phyloP scores from a whole-genome alignment of 2,888 invertebrate species.

The Drosophila merina region DNA sequence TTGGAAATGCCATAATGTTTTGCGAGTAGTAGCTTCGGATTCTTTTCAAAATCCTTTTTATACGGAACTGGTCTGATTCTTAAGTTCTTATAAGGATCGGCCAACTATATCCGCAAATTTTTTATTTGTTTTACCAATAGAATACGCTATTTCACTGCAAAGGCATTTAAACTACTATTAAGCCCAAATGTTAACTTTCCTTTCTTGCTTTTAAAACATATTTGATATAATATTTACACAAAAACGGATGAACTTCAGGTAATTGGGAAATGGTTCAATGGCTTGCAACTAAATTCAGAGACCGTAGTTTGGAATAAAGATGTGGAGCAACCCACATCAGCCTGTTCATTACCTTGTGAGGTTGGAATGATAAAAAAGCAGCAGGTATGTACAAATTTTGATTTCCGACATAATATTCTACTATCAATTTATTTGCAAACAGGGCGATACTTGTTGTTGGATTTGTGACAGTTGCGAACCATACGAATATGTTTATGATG shows the following conservation, averaged over 20 bases:
- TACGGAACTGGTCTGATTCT: too few relatives aligned
- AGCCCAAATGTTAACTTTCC: too few relatives aligned
- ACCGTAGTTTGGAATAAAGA: constrained; percentile 86
- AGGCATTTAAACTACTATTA: too few relatives aligned
- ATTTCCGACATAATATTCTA: background rate
- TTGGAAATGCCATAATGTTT: too few relatives aligned
- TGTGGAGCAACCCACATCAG: constrained; percentile 86
- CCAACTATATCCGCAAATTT: too few relatives aligned
- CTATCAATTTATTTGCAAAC: background rate
- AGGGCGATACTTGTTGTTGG: constrained; percentile 91
- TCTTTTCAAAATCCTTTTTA: too few relatives aligned
- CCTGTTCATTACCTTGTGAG: constrained; percentile 89
- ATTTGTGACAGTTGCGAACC: constrained; percentile 89
- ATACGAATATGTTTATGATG: constrained; percentile 88
- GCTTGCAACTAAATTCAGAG: constrained; percentile 83
- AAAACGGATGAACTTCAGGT: constrained; percentile 81
- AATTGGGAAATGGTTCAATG: constrained; percentile 87
- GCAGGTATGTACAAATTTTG: constrained; percentile 82
- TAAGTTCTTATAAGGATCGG: too few relatives aligned
- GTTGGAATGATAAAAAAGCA: constrained; percentile 88
- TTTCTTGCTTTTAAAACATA: background rate
- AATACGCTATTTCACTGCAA: too few relatives aligned
- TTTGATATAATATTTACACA: background rate
- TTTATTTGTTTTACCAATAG: too few relatives aligned
- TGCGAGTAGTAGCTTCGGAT: too few relatives aligned